Percentiles rank a stretch among this genome's conserved stretches.
Evolutionary conservation across 1,140 invertebrate species (phyloP).

Genomic region (Agraylea sexmaculata): DNA sequence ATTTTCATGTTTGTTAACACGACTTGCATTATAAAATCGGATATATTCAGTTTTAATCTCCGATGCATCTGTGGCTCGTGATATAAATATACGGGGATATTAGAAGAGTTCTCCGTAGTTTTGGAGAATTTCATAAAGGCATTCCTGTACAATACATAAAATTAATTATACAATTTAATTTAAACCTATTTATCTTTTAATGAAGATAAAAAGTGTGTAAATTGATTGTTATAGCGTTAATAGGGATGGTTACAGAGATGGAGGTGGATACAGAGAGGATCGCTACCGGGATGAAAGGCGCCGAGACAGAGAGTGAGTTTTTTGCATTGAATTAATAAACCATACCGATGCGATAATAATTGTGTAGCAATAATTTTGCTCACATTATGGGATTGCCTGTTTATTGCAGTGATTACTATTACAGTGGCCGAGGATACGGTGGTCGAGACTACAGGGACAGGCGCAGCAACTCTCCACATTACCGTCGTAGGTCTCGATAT

Average conservation of each 20-base stretch:
- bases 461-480: slow-evolving; percentile 22
- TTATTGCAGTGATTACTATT: slow-evolving; percentile 25
- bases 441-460: slow-evolving; percentile 23
- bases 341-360: no score
- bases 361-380: no score
- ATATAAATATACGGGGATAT: slow-evolving; percentile 11
- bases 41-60: not conserved
- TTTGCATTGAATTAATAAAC: not conserved
- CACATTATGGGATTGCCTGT: no score
- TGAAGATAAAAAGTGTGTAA: not conserved
- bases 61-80: not conserved
- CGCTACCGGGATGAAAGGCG: slow-evolving; percentile 29
- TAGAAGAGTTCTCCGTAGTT: slow-evolving; percentile 16
- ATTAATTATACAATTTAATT: slow-evolving; percentile 3
- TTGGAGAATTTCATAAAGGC: slow-evolving; percentile 25
- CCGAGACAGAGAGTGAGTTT: slow-evolving; percentile 39
- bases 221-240: not conserved
- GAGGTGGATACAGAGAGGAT: slow-evolving; percentile 38
- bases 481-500: slow-evolving; percentile 43
- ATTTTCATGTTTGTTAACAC: not conserved
- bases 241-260: no score
- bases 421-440: slow-evolving; percentile 30
- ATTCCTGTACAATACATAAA: slow-evolving; percentile 20
- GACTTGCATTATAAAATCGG: not conserved
- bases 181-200: not conserved